A percentile compares a stretch with the other conserved stretches of the same genome.
Conservation (phyloP, 1,140 invertebrate genomes). For the Lutraria rhynchaena region DNA sequence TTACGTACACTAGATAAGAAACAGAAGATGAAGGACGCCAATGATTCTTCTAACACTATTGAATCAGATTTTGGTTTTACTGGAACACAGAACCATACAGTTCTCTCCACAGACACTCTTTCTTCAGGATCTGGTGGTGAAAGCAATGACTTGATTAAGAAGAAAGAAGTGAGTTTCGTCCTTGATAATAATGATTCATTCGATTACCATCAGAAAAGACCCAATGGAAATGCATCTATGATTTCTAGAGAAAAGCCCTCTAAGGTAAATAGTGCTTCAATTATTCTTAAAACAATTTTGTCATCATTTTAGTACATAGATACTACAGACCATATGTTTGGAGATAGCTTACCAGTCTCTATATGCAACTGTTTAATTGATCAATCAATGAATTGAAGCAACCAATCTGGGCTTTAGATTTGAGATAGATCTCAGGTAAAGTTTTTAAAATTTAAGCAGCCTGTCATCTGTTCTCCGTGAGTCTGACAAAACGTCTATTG, state of each 20-base stretch:
- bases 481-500: too few species aligned
- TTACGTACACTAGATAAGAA: slow-evolving; percentile 35
- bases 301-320: background rate
- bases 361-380: too few species aligned
- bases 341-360: too few species aligned
- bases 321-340: too few species aligned
- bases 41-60: background rate
- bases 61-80: slow-evolving; percentile 56
- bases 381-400: too few species aligned
- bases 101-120: slow-evolving; percentile 41
- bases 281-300: background rate
- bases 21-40: slow-evolving; percentile 13
- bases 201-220: slow-evolving; percentile 42
- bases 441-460: too few species aligned
- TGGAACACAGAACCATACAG: slow-evolving; percentile 23
- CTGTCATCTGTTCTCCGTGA: too few species aligned
- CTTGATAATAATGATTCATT: slow-evolving; percentile 34
- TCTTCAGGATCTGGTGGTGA: slow-evolving; percentile 38
- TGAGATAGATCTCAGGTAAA: too few species aligned
- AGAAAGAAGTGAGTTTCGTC: slow-evolving; percentile 58
- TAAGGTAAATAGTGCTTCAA: slow-evolving; percentile 56
- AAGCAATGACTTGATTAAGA: slow-evolving; percentile 45
- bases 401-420: too few species aligned
- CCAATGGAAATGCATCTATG: background rate
- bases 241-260: slow-evolving; percentile 38